Evolutionary conservation across 2,113 vertebrate species (phyloP).

Genomic region (Argyrosomus japonicus): DNA sequence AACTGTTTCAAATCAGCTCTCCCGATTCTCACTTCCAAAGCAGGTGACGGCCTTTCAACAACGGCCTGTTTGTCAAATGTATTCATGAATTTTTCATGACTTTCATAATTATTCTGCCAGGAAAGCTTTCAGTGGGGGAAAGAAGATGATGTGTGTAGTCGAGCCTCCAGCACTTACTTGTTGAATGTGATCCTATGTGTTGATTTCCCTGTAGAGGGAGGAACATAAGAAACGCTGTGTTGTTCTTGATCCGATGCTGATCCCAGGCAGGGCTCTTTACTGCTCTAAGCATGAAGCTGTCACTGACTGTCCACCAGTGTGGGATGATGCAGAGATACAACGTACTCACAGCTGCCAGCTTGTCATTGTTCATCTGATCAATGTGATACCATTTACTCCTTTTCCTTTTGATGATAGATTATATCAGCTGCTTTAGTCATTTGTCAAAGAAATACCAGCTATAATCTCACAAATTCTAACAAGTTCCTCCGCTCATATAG

Average conservation of each 20-base stretch:
- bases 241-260: neutral
- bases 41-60: constrained; percentile 6
- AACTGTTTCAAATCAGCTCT: neutral
- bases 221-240: neutral
- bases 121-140: neutral
- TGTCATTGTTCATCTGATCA: neutral
- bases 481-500: neutral
- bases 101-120: neutral
- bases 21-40: neutral
- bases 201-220: neutral
- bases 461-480: no score
- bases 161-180: neutral
- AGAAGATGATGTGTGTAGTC: neutral
- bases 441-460: neutral
- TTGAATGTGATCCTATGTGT: neutral
- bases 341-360: neutral
- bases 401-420: neutral
- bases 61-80: neutral
- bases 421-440: neutral
- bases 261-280: neutral
- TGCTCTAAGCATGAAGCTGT: neutral
- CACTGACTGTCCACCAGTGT: neutral
- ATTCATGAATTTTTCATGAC: constrained; percentile 1
- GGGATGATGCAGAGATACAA: neutral
- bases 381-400: no score